A percentile compares a stretch with the other conserved stretches of the same genome.
Evolutionary conservation across 2,888 invertebrate species (phyloP).

Genomic region (Amphiduros pacificus): DNA sequence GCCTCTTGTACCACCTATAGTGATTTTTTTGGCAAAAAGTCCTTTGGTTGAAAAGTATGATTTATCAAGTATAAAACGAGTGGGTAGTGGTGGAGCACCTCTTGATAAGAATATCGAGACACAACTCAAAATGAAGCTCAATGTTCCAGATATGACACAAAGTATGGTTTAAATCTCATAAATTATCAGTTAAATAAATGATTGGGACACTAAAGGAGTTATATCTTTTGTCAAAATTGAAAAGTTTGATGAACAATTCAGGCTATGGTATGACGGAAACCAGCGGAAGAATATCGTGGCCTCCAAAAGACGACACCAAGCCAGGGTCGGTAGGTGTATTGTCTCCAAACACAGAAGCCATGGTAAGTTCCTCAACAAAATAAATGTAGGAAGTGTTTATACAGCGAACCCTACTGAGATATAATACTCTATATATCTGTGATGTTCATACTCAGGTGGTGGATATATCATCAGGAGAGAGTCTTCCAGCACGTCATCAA

Average conservation of each 20-base stretch:
- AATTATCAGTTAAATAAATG: too few species aligned
- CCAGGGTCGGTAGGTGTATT: not conserved
- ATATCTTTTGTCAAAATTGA: too few species aligned
- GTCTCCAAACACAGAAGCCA: not conserved
- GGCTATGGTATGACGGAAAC: slow-evolving; percentile 5
- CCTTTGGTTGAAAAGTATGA: not conserved
- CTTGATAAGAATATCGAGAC: not conserved
- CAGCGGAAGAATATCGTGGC: not conserved
- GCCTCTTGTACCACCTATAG: not conserved
- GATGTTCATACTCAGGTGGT: too few species aligned
- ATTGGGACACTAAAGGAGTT: too few species aligned
- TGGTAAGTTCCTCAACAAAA: not conserved
- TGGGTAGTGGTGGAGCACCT: not conserved
- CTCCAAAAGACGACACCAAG: not conserved
- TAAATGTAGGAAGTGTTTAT: too few species aligned
- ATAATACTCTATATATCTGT: too few species aligned
- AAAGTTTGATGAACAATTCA: not conserved
- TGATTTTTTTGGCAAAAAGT: not conserved
- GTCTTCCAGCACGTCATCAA: slow-evolving; percentile 65
- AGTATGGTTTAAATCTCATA: not conserved
- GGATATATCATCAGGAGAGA: slow-evolving; percentile 62
- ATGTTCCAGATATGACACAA: not conserved
- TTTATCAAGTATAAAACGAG: not conserved
- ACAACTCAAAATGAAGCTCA: not conserved
- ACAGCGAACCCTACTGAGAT: too few species aligned